A percentile compares a stretch with the other conserved stretches of the same genome.
Conservation (phyloP, 92 coral and sea anemone species). For the Umimayanthus chanpuru region DNA sequence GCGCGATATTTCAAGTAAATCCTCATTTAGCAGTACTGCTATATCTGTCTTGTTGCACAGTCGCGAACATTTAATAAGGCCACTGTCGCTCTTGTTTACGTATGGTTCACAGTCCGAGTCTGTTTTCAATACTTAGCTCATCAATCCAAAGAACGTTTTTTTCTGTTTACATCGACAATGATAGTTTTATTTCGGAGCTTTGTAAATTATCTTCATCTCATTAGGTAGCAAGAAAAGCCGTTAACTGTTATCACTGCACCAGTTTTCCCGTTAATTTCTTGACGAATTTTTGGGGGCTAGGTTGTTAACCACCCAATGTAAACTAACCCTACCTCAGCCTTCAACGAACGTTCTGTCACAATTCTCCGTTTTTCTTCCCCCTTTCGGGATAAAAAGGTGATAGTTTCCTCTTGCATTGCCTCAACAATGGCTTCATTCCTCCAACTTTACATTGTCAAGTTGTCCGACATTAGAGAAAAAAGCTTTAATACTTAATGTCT, state of each 20-base stretch:
- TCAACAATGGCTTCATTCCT: constrained; percentile 50
- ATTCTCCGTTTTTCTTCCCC: constrained; percentile 60
- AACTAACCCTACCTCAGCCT: constrained; percentile 61
- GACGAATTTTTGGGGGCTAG: not conserved
- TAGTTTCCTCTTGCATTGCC: constrained; percentile 60
- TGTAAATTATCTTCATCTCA: constrained; percentile 43
- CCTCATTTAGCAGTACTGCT: not conserved
- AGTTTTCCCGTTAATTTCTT: constrained; percentile 33
- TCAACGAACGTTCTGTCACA: constrained; percentile 51
- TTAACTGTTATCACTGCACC: constrained; percentile 20
- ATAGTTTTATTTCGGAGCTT: constrained; percentile 19
- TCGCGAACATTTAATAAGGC: not conserved
- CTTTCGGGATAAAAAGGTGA: constrained; percentile 67
- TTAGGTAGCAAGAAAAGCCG: constrained; percentile 30
- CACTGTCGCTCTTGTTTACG: constrained; percentile 7
- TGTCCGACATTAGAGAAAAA: constrained; percentile 43
- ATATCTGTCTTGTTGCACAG: not conserved
- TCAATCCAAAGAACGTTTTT: not conserved
- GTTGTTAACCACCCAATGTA: not conserved
- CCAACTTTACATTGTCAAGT: constrained; percentile 46
- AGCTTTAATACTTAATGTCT: constrained; percentile 60
- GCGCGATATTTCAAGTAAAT: not conserved
- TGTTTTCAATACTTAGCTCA: not conserved
- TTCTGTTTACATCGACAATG: constrained; percentile 24
- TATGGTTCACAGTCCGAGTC: not conserved